A percentile compares a stretch with the other conserved stretches of the same genome.
These are phyloP conservation scores for Aldrovandia affinis DNA, from an alignment of 2,797 vertebrate species.

Conservation along the genomic window DNA sequence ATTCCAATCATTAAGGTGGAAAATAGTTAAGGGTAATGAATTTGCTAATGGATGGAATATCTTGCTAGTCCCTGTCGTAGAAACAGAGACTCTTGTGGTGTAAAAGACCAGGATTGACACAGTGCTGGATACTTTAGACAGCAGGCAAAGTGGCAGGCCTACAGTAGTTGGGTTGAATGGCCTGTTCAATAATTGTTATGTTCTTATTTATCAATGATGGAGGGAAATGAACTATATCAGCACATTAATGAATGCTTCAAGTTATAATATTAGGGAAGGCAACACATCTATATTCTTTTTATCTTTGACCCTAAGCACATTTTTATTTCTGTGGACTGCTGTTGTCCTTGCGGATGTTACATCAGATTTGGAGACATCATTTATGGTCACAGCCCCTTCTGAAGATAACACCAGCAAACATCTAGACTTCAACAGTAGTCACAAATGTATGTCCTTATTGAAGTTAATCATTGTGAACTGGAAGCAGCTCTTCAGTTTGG, in stretches of 20 bases:
- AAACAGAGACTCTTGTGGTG: neutral
- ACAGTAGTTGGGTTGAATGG: too few relatives aligned
- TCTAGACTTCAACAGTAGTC: neutral
- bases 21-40: too few relatives aligned
- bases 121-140: too few relatives aligned
- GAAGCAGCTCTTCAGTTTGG: conserved; percentile 6
- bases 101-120: too few relatives aligned
- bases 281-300: neutral
- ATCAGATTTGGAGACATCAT: neutral
- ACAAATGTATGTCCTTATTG: neutral
- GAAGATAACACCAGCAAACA: neutral
- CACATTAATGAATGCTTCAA: neutral
- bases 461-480: neutral
- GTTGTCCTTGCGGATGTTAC: neutral
- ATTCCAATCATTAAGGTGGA: too few relatives aligned
- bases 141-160: too few relatives aligned
- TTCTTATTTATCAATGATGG: neutral
- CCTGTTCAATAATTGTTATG: neutral
- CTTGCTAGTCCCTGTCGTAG: neutral
- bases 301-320: neutral
- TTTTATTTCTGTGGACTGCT: neutral
- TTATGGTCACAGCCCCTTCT: neutral
- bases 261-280: neutral
- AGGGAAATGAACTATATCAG: neutral
- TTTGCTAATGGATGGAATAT: neutral